Evolutionary conservation across 1,140 invertebrate species (phyloP).

Genomic region (Oryctes rhinoceros): DNA sequence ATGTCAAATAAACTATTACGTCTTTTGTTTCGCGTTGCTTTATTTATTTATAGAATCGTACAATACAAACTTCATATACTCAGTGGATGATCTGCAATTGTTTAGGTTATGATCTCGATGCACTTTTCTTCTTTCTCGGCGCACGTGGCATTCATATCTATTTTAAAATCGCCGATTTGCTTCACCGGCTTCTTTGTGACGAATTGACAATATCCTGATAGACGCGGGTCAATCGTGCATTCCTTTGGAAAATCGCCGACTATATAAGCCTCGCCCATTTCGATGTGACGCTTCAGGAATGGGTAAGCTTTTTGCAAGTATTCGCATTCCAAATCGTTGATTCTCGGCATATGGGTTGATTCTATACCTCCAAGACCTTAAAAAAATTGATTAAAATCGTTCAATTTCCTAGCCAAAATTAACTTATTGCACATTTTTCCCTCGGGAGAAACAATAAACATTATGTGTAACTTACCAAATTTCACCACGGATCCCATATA

Average conservation of each 20-base stretch:
- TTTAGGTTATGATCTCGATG: slow-evolving; percentile 34
- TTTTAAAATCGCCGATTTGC: slow-evolving; percentile 28
- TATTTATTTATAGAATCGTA: background rate
- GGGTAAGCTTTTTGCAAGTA: slow-evolving; percentile 38
- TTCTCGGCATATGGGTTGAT: slow-evolving; percentile 35
- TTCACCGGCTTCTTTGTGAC: slow-evolving; percentile 30
- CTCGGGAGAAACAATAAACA: no score
- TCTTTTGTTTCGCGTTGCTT: background rate
- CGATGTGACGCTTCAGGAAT: slow-evolving; percentile 8
- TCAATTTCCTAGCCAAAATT: no score
- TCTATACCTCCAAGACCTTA: slow-evolving; percentile 32
- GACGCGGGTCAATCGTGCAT: background rate
- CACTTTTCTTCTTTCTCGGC: background rate
- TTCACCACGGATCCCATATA: slow-evolving; percentile 58
- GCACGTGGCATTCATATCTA: background rate
- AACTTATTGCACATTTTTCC: background rate
- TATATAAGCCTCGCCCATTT: slow-evolving; percentile 32
- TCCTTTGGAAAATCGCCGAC: slow-evolving; percentile 8
- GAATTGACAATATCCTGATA: slow-evolving; percentile 11
- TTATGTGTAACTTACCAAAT: slow-evolving; percentile 50
- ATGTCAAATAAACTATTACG: slow-evolving; percentile 21
- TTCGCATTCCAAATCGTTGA: slow-evolving; percentile 35
- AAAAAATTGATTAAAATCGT: background rate
- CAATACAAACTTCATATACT: background rate
- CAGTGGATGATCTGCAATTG: background rate